Base-by-base conservation (phyloP, 2,888 invertebrate genomes). In the Lymantria monacha region DNA sequence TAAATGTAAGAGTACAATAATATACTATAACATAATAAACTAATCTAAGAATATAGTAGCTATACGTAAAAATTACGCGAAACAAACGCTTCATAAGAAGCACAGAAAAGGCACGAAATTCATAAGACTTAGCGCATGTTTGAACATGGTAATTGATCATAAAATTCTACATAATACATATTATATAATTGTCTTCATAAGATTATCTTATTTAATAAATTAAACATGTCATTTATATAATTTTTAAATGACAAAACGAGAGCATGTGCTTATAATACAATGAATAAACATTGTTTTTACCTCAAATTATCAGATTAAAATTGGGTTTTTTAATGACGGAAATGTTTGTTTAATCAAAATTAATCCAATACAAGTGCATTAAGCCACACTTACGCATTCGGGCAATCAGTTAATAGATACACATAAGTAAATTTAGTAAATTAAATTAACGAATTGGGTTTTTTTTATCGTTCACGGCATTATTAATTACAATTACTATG, bases 51-150 rank as follows among this genome's bases (percentile, higher is more conserved):
- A 58, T 66, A 57, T 56, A 57, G 51, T 54, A 52, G 59, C 52
- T 55, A 64, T 56, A 55, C 51, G 57, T 69, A 62, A 66, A 67
- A 66, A 57, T 68, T 70, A 74, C 69, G 79, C 81, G 30, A 84
- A 82, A 80, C 76, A 80, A 85, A 70, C 63, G 83, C 84, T 79
- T 76, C 82, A 50, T 64, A 57, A 66, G 79, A 85, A 84, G 84
- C 85, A 80, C 74, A 66, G 74, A 78, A 85, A 88, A 89, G 90
- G 89, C 89, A 89, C 89, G 69, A 77, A 88, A 87, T 88, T 90
- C 90, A 90, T 90, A 90, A 90, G 90, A 89, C 78, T 78, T 70
- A 85, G 84, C 83, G 78, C 75, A 70, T 62, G 63, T 59, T 62
- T 49, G 53, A 66, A 66, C 44, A 73, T 42, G n/a, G 15, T 41